Evolutionary conservation across 2,113 vertebrate species (phyloP).

Genomic region (Hypanus sabinus): DNA sequence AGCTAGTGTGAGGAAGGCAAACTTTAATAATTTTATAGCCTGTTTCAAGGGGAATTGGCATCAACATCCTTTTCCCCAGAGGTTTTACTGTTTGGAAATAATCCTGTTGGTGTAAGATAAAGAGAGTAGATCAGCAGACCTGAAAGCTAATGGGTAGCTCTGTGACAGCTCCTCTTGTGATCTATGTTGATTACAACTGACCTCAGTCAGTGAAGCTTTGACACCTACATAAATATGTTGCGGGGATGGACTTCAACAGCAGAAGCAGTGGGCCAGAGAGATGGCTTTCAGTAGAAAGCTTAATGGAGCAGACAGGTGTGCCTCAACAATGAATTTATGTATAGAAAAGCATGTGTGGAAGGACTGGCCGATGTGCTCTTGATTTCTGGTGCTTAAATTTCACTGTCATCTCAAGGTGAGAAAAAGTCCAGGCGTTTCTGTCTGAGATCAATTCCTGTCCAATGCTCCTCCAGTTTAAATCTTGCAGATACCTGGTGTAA

Average conservation of each 20-base stretch:
- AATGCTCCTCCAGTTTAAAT: not conserved
- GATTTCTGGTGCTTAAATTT: not conserved
- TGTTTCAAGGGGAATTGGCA: not conserved
- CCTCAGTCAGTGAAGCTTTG: not conserved
- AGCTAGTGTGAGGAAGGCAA: not conserved
- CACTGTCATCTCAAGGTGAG: not conserved
- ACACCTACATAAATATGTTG: not conserved
- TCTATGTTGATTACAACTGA: not conserved
- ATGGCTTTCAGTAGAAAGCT: no score
- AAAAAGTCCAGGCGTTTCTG: not conserved
- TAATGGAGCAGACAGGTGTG: no score
- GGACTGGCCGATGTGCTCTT: not conserved
- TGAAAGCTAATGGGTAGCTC: not conserved
- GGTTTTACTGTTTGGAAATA: not conserved
- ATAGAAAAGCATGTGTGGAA: no score
- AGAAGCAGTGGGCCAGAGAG: not conserved
- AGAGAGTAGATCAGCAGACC: not conserved
- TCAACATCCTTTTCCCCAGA: not conserved
- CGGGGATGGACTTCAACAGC: not conserved
- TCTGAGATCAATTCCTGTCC: not conserved
- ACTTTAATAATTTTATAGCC: not conserved
- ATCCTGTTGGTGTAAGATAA: not conserved
- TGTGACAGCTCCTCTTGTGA: not conserved
- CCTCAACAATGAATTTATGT: no score
- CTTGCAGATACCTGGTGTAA: not conserved